Evolutionary conservation across 2,113 vertebrate genomes (phyloP), one percentile per base, ranked within the genome.

Genomic region (Colossoma macropomum): DNA sequence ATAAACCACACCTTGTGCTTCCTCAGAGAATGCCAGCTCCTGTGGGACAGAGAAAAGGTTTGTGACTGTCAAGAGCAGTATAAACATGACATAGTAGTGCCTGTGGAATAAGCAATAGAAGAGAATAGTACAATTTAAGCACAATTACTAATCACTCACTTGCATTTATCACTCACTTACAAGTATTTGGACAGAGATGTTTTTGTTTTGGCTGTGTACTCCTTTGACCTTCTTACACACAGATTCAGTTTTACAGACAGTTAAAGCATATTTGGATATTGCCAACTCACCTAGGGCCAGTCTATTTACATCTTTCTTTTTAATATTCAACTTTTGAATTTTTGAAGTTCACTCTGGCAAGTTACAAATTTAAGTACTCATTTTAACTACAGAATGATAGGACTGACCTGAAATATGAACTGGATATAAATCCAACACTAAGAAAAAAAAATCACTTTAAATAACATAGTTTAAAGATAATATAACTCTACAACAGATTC

Each of bases 11-110:
- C 7, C 90, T 91, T 28, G 86, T 88, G 85, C 86, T 79, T 0
- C 90, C 0, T 93, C 93, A 86, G 93, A 82, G 32, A 94, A 94
- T 0, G 93, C 93, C 12, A 95, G 93, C 89, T 93, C 93, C 91
- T 94, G 93, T 75, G 94, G 93, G 59, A 93, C 93, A 60, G 92
- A 91, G 7, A 95, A 92, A 65, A 95, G 90, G 87, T 93, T 94
- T 60, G 93, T 84, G 52, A 94, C 91, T 0, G 93, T 94, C 84
- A 94, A 91, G 73, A 91, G 90, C 92, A 94, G 90, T 92, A 94
- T 94, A 77, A 89, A 87, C 90, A 93, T 90, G 77, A 94, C 92
- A 91, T 94, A 94, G 87, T 94, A 94, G 77, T 90, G 94, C 91
- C 94, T 94, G 48, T 50, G 79, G 28, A 68, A 59, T 56, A 30